Percentiles rank a stretch among this genome's conserved stretches.
phyloP scores from a whole-genome alignment of 2,113 vertebrate species.

The Platichthys flesus region DNA sequence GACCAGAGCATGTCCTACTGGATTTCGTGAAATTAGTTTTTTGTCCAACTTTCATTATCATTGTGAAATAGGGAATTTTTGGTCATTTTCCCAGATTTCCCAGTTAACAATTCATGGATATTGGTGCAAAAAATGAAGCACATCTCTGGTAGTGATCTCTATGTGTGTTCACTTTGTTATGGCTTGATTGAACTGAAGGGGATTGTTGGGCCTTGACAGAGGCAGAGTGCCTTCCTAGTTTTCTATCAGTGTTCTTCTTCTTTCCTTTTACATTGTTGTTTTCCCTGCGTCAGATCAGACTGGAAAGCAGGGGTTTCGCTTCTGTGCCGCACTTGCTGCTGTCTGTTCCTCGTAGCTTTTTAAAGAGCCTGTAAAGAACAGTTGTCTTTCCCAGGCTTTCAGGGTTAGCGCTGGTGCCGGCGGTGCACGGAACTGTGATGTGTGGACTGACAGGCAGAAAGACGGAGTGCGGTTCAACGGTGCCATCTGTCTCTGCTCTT shows the following conservation, averaged over 20 bases:
- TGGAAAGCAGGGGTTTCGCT: not conserved
- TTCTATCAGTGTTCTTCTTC: not conserved
- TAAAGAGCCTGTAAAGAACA: slow-evolving; percentile 66
- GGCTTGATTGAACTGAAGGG: too few species aligned
- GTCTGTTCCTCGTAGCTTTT: slow-evolving; percentile 48
- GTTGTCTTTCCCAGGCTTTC: slow-evolving; percentile 63
- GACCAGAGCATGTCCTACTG: too few species aligned
- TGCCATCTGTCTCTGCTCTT: slow-evolving; percentile 75
- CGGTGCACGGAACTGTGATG: slow-evolving; percentile 34
- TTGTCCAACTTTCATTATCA: too few species aligned
- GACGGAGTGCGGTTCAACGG: slow-evolving; percentile 64
- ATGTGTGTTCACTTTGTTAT: too few species aligned
- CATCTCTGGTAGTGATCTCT: too few species aligned
- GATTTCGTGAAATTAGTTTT: too few species aligned
- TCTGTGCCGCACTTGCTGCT: slow-evolving; percentile 51
- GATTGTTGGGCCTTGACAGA: not conserved
- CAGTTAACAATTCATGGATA: too few species aligned
- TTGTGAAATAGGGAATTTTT: too few species aligned
- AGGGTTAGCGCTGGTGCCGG: slow-evolving; percentile 23
- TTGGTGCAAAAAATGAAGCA: too few species aligned
- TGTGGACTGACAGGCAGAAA: slow-evolving; percentile 53
- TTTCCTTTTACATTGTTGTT: not conserved
- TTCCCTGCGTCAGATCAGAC: not conserved
- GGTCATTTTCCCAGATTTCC: too few species aligned
- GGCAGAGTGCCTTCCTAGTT: not conserved